Conservation (phyloP, 2,797 vertebrate genomes). For the Columba guinea region DNA sequence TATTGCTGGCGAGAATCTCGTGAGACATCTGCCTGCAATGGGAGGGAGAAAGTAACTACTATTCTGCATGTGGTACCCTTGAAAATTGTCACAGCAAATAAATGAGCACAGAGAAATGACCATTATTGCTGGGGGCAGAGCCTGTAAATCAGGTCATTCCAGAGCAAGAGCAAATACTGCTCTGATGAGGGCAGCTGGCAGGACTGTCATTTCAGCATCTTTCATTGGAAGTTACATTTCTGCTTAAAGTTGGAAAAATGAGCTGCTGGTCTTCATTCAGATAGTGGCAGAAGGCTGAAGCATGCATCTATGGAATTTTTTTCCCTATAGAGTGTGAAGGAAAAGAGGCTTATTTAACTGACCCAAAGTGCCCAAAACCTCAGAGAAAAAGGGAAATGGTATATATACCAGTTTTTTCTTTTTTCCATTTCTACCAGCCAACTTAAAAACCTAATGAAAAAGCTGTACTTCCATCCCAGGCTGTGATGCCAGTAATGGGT, state of each 20-base stretch:
- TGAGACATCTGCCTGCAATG: neutral
- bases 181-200: neutral
- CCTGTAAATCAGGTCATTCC: neutral
- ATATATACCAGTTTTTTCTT: neutral
- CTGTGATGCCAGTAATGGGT: neutral
- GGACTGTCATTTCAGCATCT: neutral
- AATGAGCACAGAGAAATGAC: neutral
- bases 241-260: neutral
- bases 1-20: neutral
- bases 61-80: neutral
- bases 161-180: neutral
- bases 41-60: neutral
- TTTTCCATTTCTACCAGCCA: neutral
- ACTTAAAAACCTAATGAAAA: neutral
- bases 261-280: neutral
- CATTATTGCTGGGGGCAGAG: neutral
- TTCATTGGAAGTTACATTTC: neutral
- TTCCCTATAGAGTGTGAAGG: neutral
- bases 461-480: neutral
- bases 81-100: neutral
- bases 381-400: neutral
- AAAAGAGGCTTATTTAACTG: neutral
- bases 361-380: neutral
- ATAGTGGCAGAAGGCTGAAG: neutral
- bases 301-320: accelerated